These are phyloP conservation scores for Holotrichia oblita DNA, from an alignment of 1,140 invertebrate species.

Conservation along the genomic window DNA sequence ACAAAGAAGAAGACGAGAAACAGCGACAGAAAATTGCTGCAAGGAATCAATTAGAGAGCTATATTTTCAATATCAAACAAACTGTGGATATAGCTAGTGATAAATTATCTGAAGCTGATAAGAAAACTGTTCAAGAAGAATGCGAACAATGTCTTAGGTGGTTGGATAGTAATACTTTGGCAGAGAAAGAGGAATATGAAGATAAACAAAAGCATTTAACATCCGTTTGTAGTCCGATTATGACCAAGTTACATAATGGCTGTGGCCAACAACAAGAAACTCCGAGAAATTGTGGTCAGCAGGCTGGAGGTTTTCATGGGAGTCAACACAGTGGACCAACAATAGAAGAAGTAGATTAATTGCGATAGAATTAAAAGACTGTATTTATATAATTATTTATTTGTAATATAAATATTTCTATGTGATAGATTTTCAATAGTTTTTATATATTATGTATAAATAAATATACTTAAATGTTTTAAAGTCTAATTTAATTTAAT, in stretches of 20 bases:
- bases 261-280: slow-evolving; percentile 40
- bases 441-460: too few relatives aligned
- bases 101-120: slow-evolving; percentile 5
- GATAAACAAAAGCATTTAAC: background rate
- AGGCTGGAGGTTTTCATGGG: background rate
- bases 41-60: slow-evolving; percentile 73
- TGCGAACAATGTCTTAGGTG: slow-evolving; percentile 68
- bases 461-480: too few relatives aligned
- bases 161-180: slow-evolving; percentile 71
- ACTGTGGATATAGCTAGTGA: background rate
- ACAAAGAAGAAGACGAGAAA: slow-evolving; percentile 74
- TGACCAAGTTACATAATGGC: background rate
- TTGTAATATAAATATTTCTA: too few relatives aligned
- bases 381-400: too few relatives aligned
- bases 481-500: too few relatives aligned
- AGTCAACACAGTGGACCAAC: background rate
- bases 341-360: slow-evolving; percentile 56
- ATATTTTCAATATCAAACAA: slow-evolving; percentile 67
- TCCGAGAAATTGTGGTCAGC: background rate
- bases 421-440: too few relatives aligned
- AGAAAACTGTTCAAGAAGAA: slow-evolving; percentile 60
- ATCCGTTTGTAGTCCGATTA: background rate
- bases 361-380: too few relatives aligned
- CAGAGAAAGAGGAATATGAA: slow-evolving; percentile 11
- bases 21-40: slow-evolving; percentile 72